These are phyloP conservation scores for Galleria mellonella DNA, from an alignment of 1,140 invertebrate genomes.

Conservation along the genomic window DNA sequence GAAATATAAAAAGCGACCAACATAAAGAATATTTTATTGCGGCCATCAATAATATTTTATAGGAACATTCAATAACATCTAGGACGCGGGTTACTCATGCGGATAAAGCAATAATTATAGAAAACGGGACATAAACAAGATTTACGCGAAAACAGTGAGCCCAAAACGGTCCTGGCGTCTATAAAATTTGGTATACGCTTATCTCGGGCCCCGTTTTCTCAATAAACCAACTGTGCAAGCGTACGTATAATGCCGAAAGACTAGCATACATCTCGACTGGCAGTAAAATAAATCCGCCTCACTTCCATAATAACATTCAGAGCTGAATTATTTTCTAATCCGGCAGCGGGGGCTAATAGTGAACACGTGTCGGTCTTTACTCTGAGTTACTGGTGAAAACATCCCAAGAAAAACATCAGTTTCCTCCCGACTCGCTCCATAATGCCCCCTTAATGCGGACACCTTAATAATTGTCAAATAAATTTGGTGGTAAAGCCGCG, in stretches of 20 bases:
- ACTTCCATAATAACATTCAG: conserved; percentile 63
- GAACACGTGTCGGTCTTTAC: conserved; percentile 61
- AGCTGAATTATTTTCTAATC: conserved; percentile 73
- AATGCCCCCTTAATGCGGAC: conserved; percentile 66
- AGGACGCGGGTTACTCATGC: conserved; percentile 43
- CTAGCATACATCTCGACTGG: conserved; percentile 55
- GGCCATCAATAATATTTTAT: conserved; percentile 66
- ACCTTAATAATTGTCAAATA: conserved; percentile 73
- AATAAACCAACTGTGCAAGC: conserved; percentile 60
- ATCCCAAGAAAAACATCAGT: conserved; percentile 69
- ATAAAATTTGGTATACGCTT: conserved; percentile 57
- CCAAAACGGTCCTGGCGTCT: conserved; percentile 28
- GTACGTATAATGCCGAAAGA: conserved; percentile 56
- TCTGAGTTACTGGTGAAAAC: conserved; percentile 58
- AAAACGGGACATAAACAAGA: conserved; percentile 52
- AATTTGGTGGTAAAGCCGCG: conserved; percentile 33
- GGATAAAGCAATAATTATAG: conserved; percentile 65
- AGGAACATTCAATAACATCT: conserved; percentile 61
- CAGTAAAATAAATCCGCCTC: conserved; percentile 70
- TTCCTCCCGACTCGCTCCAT: conserved; percentile 42
- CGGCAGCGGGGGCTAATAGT: conserved; percentile 64
- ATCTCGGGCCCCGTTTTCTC: conserved; percentile 27
- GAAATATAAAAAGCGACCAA: conserved; percentile 41
- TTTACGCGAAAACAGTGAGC: conserved; percentile 51
- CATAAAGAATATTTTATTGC: conserved; percentile 65